Evolutionary conservation across 2,888 invertebrate genomes (phyloP), one percentile per base, ranked within the genome.

Genomic region (Andrena dorsata): DNA sequence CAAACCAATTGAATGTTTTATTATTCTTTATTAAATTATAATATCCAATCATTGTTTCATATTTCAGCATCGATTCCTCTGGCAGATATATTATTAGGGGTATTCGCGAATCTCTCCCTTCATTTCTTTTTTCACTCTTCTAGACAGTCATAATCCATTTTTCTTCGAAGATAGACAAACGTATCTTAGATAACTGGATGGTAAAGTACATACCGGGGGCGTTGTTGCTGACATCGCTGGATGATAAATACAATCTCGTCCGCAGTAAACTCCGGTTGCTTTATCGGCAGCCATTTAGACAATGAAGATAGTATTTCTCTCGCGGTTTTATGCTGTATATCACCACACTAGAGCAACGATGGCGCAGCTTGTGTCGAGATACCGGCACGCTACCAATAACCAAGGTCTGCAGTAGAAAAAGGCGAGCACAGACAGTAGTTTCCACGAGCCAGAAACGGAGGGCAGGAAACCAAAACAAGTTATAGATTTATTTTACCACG

Each of bases 281-380:
- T 92, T 92, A 93, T 93, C 92, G 90, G 91, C 86, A 88, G 88
- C 91, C 92, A 92, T 92, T 93, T 91, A 91, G 92, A 93, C 92
- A 92, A 92, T 91, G 92, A 92, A 92, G 92, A 91, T 91, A 91
- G 90, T 90, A 92, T 92, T 91, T 91, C 90, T 91, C 90, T 88
- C 88, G 90, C 90, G 90, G 91, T 90, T 91, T 90, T 90, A 88
- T 87, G 88, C 88, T 90, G 80, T 92, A 90, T 90, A 91, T 92
- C 91, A 91, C 87, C 83, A 82, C 76, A 13, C 82, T 68, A 76
- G 86, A 85, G 66, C 65, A 72, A 74, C 82, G 80, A 80, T 79
- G 84, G 82, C 81, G 88, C 77, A 86, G 79, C 86, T 69, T 77
- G 76, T 60, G 76, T 58, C 79, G 87, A 89, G 90, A 91, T 90